A percentile compares a stretch with the other conserved stretches of the same genome.
phyloP scores from a whole-genome alignment of 2,888 invertebrate genomes.

The Phragmatobia fuliginosa region DNA sequence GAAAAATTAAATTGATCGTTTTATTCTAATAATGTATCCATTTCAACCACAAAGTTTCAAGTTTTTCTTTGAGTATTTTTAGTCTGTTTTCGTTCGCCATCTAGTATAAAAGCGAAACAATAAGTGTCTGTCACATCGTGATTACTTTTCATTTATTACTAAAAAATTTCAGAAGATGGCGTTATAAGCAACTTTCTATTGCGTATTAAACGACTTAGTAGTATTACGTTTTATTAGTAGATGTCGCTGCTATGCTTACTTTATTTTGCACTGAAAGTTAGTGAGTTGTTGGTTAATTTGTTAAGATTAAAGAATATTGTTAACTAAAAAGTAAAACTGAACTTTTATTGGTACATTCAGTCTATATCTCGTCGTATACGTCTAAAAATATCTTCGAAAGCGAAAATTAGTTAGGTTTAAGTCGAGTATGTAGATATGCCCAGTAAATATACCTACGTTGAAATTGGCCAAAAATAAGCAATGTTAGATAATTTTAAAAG shows the following conservation, averaged over 20 bases:
- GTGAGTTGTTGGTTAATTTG: background rate
- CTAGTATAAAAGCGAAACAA: slow-evolving; percentile 16
- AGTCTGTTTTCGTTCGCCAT: slow-evolving; percentile 22
- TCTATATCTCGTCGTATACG: no score
- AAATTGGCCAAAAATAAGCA: no score
- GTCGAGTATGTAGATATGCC: no score
- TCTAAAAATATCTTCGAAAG: no score
- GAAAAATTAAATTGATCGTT: background rate
- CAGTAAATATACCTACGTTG: no score
- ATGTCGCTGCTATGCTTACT: slow-evolving; percentile 43
- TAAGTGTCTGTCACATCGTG: background rate
- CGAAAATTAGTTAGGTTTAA: no score
- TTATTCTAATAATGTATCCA: slow-evolving; percentile 9
- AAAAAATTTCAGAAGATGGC: slow-evolving; percentile 63
- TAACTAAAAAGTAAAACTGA: no score
- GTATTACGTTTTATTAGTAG: slow-evolving; percentile 26
- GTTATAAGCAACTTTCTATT: slow-evolving; percentile 18
- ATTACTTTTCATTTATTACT: slow-evolving; percentile 28
- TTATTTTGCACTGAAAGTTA: background rate
- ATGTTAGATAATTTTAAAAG: no score
- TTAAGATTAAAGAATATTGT: no score
- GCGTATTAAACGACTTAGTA: background rate
- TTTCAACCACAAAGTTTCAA: slow-evolving; percentile 18
- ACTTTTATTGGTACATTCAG: no score
- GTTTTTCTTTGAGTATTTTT: background rate